Base-by-base conservation (phyloP, 2,888 invertebrate genomes). In the Callinectes sapidus region DNA sequence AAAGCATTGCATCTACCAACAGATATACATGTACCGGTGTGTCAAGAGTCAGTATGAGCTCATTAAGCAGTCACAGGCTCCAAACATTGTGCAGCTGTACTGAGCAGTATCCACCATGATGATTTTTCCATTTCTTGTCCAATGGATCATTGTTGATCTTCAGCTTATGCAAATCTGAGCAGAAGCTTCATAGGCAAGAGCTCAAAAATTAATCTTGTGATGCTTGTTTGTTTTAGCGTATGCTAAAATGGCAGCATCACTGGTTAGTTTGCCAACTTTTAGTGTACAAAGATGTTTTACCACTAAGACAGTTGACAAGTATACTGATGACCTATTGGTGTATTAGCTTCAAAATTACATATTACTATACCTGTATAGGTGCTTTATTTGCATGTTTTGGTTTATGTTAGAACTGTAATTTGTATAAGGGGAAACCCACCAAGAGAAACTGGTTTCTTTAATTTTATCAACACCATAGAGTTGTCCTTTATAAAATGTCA, bases 21-120 rank as follows among this genome's bases (percentile, higher is more conserved):
- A 94, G 94, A 77, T 94, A 10, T 94, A 94, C 92, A 94, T 94
- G 94, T 93, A 94, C 77, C 89, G 94, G 35, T 94, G 94, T 90
- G 94, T 94, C 55, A 93, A 94, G 90, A 91, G 93, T 18, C 93
- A 93, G 89, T 94, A 94, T 90, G 93, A 94, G 32, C 35, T 77
- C 42, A 93, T 94, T 71, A 94, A 94, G 88, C 39, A 61, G 16
- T 42, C 42, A 39, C 92, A 94, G 10, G 93, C 93, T 5, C 93
- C 93, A 16, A 92, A 94, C 86, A 94, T 94, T 66, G 92, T 93
- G 48, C 93, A 92, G 85, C 90, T 94, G 3, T 55, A 90, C 88
- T 93, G 94, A 35, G 92, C 94, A 85, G 94, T 55, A 16, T 94
- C 94, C 14, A 95, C 85, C 85, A 81, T 32, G 16, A 32, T 14